Percentiles rank a stretch among this genome's conserved stretches.
Evolutionary conservation across 2,797 vertebrate species (phyloP).

Genomic region (Lepus townsendii): DNA sequence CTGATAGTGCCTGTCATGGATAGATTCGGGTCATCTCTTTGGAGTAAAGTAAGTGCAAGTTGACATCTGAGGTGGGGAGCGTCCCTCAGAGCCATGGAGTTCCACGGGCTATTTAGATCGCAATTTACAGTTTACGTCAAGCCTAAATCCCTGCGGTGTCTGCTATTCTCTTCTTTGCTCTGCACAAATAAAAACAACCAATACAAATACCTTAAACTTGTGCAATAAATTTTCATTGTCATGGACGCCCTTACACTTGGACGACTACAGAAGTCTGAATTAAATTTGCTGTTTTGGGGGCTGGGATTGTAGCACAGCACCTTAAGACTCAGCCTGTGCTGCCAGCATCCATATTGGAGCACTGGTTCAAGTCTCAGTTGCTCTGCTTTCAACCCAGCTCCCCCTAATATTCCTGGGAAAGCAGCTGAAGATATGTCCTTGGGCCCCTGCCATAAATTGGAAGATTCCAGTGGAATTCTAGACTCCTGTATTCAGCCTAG

Average conservation of each 20-base stretch:
- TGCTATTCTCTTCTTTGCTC: conserved; percentile 60
- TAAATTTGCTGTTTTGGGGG: conserved; percentile 6
- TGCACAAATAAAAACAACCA: conserved; percentile 65
- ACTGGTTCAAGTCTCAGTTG: too few species aligned
- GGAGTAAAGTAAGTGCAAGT: neutral
- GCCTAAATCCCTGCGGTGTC: conserved; percentile 16
- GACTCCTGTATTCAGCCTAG: too few species aligned
- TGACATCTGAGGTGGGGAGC: neutral
- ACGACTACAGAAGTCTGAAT: conserved; percentile 55
- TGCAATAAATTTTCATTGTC: conserved; percentile 62
- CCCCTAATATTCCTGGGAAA: too few species aligned
- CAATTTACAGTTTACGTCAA: neutral
- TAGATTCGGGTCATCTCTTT: conserved; percentile 17
- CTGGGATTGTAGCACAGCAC: too few species aligned
- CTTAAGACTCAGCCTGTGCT: too few species aligned
- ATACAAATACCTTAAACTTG: conserved; percentile 46
- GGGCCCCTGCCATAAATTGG: too few species aligned
- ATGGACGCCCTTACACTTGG: neutral
- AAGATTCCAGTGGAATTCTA: too few species aligned
- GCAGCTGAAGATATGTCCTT: too few species aligned
- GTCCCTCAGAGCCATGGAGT: neutral
- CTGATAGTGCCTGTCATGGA: neutral
- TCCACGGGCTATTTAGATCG: neutral
- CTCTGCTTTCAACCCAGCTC: too few species aligned
- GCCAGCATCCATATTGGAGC: too few species aligned